phyloP scores from a whole-genome alignment of 2,888 invertebrate genomes.

The Drosophila histrio region DNA sequence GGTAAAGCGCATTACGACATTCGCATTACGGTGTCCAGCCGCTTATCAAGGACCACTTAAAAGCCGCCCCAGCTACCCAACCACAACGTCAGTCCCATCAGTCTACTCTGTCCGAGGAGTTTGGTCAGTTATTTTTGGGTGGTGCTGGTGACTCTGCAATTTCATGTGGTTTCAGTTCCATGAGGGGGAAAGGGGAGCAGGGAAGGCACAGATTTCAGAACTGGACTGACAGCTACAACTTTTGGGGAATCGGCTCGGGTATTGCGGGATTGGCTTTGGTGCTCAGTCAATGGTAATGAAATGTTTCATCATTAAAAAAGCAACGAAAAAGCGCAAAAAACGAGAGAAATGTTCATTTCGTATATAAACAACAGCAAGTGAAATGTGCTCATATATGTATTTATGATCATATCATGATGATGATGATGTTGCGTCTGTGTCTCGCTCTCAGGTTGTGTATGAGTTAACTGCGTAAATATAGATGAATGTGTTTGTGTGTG shows the following conservation, averaged over 20 bases:
- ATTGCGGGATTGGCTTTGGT: conserved; percentile 11
- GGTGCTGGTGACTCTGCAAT: conserved; percentile 41
- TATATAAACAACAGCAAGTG: conserved; percentile 57
- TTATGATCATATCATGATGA: conserved; percentile 41
- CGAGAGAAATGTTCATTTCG: conserved; percentile 42
- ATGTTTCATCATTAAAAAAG: conserved; percentile 57
- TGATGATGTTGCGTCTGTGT: conserved; percentile 4
- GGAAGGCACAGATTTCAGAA: conserved; percentile 16
- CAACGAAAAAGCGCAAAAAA: conserved; percentile 27
- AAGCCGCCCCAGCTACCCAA: conserved; percentile 49
- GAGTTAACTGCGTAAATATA: conserved; percentile 32
- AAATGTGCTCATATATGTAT: conserved; percentile 52
- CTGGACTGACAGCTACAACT: conserved; percentile 20
- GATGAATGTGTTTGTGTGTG: conserved; percentile 5
- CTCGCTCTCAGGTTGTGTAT: background rate
- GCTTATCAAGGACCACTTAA: conserved; percentile 77
- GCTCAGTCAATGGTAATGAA: conserved; percentile 45
- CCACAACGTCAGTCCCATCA: background rate
- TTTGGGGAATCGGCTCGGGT: conserved; percentile 15
- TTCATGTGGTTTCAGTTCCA: conserved; percentile 10
- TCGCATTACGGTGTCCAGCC: conserved; percentile 45
- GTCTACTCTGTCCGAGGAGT: conserved; percentile 8
- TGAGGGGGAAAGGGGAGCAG: background rate
- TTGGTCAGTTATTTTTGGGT: conserved; percentile 40
- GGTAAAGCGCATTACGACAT: conserved; percentile 68